Evolutionary conservation across 2,113 vertebrate species (phyloP).

Genomic region (Ammodytes dubius): DNA sequence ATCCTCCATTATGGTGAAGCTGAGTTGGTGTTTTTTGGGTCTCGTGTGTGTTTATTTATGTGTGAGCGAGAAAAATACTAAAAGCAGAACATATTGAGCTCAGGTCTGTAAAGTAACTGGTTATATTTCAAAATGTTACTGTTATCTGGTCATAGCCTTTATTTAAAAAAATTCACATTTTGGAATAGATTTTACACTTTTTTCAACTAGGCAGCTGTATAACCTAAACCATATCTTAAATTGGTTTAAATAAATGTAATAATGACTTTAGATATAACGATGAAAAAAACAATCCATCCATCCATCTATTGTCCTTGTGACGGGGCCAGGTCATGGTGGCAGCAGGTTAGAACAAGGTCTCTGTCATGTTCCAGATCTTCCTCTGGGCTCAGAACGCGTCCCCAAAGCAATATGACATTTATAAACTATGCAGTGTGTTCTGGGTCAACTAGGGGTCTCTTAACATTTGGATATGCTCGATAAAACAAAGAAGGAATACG

Average conservation of each 20-base stretch:
- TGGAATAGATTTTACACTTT: background rate
- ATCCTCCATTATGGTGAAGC: slow-evolving; percentile 60
- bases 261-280: background rate
- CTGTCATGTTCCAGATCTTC: background rate
- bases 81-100: background rate
- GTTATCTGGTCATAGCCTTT: background rate
- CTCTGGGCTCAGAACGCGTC: background rate
- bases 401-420: background rate
- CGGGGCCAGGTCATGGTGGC: background rate
- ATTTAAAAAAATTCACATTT: background rate
- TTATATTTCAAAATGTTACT: background rate
- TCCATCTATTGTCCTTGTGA: background rate
- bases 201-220: background rate
- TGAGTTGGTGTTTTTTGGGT: slow-evolving; percentile 32
- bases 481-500: background rate
- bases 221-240: background rate
- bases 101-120: background rate
- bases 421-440: background rate
- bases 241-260: background rate
- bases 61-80: background rate
- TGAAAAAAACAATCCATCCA: background rate
- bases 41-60: slow-evolving; percentile 3
- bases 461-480: no score
- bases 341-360: slow-evolving; percentile 2
- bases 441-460: background rate